These are phyloP conservation scores for Myotis vivesi DNA, from an alignment of 2,797 vertebrate species.

Conservation along the genomic window DNA sequence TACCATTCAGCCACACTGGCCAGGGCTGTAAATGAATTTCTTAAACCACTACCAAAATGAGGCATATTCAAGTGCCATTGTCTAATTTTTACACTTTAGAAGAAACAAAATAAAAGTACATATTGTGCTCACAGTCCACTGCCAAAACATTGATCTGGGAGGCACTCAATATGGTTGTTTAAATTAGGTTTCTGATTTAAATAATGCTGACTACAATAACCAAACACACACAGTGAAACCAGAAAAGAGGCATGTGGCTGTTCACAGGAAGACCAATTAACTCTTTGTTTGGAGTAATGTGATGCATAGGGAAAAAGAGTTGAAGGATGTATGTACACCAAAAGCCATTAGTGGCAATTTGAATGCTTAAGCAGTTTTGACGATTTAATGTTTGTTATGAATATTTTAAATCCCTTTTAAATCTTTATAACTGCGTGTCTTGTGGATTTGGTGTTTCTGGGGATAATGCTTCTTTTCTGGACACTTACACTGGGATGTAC, in stretches of 20 bases:
- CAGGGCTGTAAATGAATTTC: neutral
- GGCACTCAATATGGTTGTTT: neutral
- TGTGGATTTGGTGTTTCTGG: neutral
- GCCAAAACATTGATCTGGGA: neutral
- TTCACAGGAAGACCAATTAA: neutral
- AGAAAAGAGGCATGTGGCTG: neutral
- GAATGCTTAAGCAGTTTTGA: neutral
- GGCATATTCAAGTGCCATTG: neutral
- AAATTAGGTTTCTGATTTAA: constrained; percentile 22
- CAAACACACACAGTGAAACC: neutral
- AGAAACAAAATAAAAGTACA: constrained; percentile 2
- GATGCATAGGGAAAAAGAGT: neutral
- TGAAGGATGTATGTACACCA: neutral
- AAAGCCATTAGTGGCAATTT: neutral
- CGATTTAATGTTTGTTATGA: neutral
- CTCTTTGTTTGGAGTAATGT: neutral
- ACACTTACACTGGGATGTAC: neutral
- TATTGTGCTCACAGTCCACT: neutral
- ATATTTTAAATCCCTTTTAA: neutral
- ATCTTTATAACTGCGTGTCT: neutral
- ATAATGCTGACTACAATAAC: neutral
- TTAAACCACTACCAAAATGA: neutral
- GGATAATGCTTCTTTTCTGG: neutral
- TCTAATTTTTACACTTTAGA: neutral
- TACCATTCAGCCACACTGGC: too few species aligned